phyloP scores from a whole-genome alignment of 2,888 invertebrate genomes.

The Mythimna impura region DNA sequence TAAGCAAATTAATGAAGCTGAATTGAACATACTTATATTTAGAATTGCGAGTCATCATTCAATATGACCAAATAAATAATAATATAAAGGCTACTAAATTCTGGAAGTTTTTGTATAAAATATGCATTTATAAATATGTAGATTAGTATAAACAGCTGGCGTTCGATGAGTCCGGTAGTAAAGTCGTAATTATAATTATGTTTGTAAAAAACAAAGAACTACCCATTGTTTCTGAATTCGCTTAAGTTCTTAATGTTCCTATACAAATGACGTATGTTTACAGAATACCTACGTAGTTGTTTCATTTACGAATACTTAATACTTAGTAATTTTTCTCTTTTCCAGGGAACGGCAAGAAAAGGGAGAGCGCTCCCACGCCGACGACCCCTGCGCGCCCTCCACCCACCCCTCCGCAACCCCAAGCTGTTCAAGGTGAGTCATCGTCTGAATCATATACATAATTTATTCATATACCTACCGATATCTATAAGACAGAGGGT shows the following conservation, averaged over 20 bases:
- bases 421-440: conserved; percentile 84
- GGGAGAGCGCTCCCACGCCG: conserved; percentile 84
- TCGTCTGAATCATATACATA: conserved; percentile 41
- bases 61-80: conserved; percentile 3
- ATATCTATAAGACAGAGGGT: conserved; percentile 15
- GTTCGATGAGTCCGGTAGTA: background rate
- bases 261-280: background rate
- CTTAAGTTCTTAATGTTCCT: background rate
- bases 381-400: conserved; percentile 80
- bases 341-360: conserved; percentile 89
- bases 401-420: conserved; percentile 80
- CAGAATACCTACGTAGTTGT: background rate
- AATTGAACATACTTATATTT: conserved; percentile 20
- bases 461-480: conserved; percentile 4
- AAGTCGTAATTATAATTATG: conserved; percentile 2
- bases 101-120: background rate
- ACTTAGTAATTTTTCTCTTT: conserved; percentile 62
- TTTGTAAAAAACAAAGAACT: conserved; percentile 1
- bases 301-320: conserved; percentile 36
- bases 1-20: conserved; percentile 25
- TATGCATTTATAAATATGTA: background rate
- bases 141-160: conserved; percentile 1
- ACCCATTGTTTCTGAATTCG: conserved; percentile 8
- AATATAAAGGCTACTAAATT: background rate
- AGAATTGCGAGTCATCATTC: conserved; percentile 28